Conservation (phyloP, 2,113 vertebrate genomes). For the Psophia crepitans region DNA sequence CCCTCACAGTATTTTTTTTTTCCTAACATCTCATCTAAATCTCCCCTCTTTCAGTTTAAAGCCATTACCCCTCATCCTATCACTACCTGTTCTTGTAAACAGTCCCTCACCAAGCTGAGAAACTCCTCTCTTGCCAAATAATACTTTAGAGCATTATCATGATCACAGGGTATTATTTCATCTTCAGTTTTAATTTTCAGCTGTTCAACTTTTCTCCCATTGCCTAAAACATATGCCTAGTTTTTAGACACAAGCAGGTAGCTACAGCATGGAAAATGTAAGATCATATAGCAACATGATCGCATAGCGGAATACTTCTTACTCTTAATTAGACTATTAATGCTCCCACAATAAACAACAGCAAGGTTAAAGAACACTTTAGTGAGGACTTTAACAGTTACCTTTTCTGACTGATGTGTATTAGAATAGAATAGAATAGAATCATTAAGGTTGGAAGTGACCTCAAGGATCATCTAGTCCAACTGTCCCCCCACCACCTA, state of each 20-base stretch:
- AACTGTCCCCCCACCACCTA: too few species aligned
- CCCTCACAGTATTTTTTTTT: too few species aligned
- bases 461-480: too few species aligned
- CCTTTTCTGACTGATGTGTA: not conserved
- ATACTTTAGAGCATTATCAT: not conserved
- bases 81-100: too few species aligned
- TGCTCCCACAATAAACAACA: not conserved
- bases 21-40: too few species aligned
- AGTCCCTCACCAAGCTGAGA: not conserved
- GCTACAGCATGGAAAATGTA: not conserved
- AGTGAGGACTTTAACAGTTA: not conserved
- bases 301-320: not conserved
- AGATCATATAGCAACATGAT: not conserved
- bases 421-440: too few species aligned
- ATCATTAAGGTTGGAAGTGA: too few species aligned
- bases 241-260: not conserved
- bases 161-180: not conserved
- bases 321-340: not conserved
- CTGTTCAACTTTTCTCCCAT: not conserved
- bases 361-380: not conserved
- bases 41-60: too few species aligned
- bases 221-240: not conserved
- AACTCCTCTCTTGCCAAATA: not conserved
- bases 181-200: not conserved
- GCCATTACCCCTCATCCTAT: too few species aligned